These are phyloP conservation scores for Chrysocyon brachyurus DNA, from an alignment of 2,797 vertebrate species.

Conservation along the genomic window DNA sequence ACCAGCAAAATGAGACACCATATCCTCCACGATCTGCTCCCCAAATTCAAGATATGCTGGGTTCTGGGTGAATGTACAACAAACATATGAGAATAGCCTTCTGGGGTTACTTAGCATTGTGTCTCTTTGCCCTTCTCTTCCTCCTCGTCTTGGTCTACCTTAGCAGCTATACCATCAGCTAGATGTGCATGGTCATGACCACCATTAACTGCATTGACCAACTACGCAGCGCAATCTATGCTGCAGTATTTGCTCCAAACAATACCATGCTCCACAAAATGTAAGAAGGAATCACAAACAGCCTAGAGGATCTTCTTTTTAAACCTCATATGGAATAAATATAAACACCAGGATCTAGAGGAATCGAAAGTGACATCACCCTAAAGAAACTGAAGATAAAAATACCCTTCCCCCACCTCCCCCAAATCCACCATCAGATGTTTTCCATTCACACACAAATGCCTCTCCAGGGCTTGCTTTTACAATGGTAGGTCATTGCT, in stretches of 20 bases:
- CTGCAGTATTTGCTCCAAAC: background rate
- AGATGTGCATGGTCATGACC: background rate
- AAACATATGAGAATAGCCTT: background rate
- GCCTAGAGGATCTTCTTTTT: background rate
- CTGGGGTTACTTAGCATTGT: background rate
- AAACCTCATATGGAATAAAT: background rate
- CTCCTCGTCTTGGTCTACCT: background rate
- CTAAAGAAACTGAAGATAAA: constrained; percentile 13
- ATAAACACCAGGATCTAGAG: background rate
- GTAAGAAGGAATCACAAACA: background rate
- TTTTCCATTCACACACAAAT: background rate
- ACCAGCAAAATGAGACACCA: background rate
- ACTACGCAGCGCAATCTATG: background rate
- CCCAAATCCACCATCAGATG: fast-evolving
- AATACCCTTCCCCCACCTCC: background rate
- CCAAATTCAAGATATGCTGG: background rate
- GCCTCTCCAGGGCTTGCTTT: background rate
- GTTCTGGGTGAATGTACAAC: background rate
- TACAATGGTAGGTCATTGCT: background rate
- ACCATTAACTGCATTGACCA: no score
- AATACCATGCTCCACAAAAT: background rate
- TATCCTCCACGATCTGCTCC: background rate
- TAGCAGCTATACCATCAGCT: background rate
- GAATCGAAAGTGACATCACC: background rate
- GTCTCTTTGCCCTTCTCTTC: background rate